These are phyloP conservation scores for Heliopora coerulea DNA, from an alignment of 92 coral and sea anemone genomes.

Conservation along the genomic window DNA sequence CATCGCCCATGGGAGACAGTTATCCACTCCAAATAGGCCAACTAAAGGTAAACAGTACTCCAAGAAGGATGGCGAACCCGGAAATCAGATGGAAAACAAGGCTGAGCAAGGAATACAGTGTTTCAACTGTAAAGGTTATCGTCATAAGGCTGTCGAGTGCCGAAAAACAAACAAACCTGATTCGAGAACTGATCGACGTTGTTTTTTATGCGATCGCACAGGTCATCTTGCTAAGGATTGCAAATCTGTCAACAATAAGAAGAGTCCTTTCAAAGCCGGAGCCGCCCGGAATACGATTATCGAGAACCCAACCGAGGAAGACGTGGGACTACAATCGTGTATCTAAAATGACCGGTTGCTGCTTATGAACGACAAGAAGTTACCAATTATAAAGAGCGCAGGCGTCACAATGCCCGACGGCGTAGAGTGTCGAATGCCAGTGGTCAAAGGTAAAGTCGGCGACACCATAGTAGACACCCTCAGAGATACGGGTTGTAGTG, in stretches of 20 bases:
- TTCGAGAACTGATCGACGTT: constrained; percentile 16
- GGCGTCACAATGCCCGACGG: neutral
- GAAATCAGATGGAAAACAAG: neutral
- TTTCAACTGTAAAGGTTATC: constrained; percentile 36
- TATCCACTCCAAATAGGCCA: neutral
- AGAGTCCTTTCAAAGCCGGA: neutral
- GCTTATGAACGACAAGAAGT: neutral
- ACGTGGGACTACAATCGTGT: neutral
- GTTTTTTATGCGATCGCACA: constrained; percentile 8
- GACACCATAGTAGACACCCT: constrained; percentile 42
- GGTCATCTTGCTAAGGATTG: constrained; percentile 25
- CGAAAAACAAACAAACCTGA: neutral
- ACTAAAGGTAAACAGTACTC: neutral
- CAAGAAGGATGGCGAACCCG: neutral
- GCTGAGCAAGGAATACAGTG: constrained; percentile 8
- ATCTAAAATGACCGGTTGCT: neutral
- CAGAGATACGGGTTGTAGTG: constrained; percentile 68
- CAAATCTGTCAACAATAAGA: neutral
- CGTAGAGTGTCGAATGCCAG: constrained; percentile 39
- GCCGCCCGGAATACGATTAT: constrained; percentile 11
- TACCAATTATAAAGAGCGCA: constrained; percentile 10
- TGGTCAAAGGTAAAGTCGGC: constrained; percentile 43
- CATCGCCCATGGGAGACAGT: constrained; percentile 4
- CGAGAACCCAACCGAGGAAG: neutral
- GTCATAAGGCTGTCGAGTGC: constrained; percentile 51